phyloP scores from a whole-genome alignment of 2,888 invertebrate species.

The Aleiodes testaceus region DNA sequence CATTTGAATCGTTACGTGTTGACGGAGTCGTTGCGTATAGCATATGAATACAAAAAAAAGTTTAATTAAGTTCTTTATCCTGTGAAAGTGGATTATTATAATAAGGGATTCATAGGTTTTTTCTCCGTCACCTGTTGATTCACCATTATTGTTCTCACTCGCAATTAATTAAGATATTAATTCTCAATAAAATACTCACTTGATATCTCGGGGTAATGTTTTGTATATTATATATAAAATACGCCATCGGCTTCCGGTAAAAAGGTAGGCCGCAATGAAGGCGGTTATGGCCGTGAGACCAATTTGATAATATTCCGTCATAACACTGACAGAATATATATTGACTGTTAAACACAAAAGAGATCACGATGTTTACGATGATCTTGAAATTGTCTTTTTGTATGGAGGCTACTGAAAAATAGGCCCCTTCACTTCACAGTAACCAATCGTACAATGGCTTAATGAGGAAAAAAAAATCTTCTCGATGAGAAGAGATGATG shows the following conservation, averaged over 20 bases:
- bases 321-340: conserved; percentile 64
- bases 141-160: not conserved
- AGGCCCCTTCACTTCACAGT: not conserved
- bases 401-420: conserved; percentile 5
- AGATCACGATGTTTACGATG: not conserved
- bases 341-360: not conserved
- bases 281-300: conserved; percentile 84
- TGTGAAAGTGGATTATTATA: not conserved
- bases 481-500: conserved; percentile 42
- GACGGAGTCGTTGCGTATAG: not conserved
- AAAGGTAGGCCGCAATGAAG: conserved; percentile 76
- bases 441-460: conserved; percentile 42
- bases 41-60: not conserved
- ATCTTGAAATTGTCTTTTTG: conserved; percentile 1
- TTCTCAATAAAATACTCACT: conserved; percentile 74
- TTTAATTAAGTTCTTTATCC: conserved; percentile 2
- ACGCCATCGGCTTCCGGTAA: conserved; percentile 76
- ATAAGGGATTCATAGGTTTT: not conserved
- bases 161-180: not conserved
- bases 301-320: conserved; percentile 77
- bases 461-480: conserved; percentile 34
- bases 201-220: conserved; percentile 80
- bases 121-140: not conserved
- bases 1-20: not conserved
- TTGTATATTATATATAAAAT: conserved; percentile 78